Base-by-base conservation (phyloP, 2,888 invertebrate species). In the Hartigia nigra region DNA sequence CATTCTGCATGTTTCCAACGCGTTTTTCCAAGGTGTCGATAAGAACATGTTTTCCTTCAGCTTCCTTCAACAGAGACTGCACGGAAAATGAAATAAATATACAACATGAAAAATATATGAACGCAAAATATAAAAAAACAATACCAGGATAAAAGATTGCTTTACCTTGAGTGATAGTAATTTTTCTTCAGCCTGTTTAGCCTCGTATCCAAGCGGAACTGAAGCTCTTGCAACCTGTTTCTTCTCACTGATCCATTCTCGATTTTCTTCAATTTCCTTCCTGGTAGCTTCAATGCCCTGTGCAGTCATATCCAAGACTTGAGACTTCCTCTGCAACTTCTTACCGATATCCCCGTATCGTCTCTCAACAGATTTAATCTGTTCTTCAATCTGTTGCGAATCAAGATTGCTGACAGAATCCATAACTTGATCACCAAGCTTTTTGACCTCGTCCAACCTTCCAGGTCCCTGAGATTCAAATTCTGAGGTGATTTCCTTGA, bases 371-470 rank as follows among this genome's bases (percentile, higher is more conserved):
- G 96, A 95, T 90, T 97, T 97, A 90, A 97, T 93, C 92, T 97
- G 97, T 90, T 98, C 98, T 89, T 97, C 97, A 1, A 98, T 95
- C 92, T 98, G 97, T 89, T 98, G 97, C 0, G 96, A 96, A 89
- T 98, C 98, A 83, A 97, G 92, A 90, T 97, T 97, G 90, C 96
- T 97, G 14, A 97, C 96, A 36, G 96, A 95, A 82, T 96, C 95
- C 79, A 95, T 95, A 12, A 97, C 96, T 89, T 95, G 94, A 1
- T 94, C 93, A 1, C 95, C 95, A 76, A 96, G 93, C 74, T 93
- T 90, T 89, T 96, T 96, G 0, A 97, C 94, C 81, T 95, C 94
- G 70, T 95, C 95, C 34, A 97, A 92, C 87, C 95, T 95, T 39
- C 83, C 87, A 74, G 95, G 95, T 14, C 96, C 96, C 84, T 95